These are phyloP conservation scores for Thunnus maccoyii DNA, from an alignment of 2,113 vertebrate genomes.

Conservation along the genomic window DNA sequence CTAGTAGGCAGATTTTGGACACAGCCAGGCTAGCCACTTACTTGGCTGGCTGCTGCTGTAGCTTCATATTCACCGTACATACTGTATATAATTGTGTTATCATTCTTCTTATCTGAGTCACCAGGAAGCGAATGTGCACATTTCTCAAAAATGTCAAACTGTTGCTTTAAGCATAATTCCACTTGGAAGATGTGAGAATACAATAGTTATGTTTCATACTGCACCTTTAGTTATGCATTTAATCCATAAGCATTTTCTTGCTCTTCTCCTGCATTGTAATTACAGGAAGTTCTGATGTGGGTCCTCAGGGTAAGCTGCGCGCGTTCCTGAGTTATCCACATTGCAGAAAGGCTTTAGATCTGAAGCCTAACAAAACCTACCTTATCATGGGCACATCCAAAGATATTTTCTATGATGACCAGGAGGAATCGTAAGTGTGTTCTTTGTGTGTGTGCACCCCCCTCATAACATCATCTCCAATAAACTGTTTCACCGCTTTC, in stretches of 20 bases:
- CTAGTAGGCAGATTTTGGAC: too few relatives aligned
- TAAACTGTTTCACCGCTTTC: background rate
- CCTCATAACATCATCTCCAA: background rate
- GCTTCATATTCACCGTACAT: too few relatives aligned
- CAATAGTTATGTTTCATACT: background rate
- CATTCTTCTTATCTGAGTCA: too few relatives aligned
- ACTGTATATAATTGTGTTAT: too few relatives aligned
- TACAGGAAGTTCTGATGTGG: conserved; percentile 69
- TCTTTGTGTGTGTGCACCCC: background rate
- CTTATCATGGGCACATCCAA: conserved; percentile 80
- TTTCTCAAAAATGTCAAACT: too few relatives aligned
- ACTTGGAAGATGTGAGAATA: background rate
- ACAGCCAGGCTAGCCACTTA: too few relatives aligned
- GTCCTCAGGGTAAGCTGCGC: conserved; percentile 32
- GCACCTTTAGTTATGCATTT: background rate
- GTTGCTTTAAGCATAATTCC: background rate
- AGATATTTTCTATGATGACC: conserved; percentile 45
- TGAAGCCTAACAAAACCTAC: conserved; percentile 63
- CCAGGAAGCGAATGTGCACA: too few relatives aligned
- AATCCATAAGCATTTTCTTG: background rate
- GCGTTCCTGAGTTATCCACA: conserved; percentile 70
- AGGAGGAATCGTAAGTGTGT: conserved; percentile 37
- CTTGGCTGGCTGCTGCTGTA: too few relatives aligned
- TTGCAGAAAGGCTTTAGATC: conserved; percentile 69
- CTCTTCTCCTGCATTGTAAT: background rate